Evolutionary conservation across 92 coral and sea anemone species (phyloP).

Genomic region (Actinernus sp.): DNA sequence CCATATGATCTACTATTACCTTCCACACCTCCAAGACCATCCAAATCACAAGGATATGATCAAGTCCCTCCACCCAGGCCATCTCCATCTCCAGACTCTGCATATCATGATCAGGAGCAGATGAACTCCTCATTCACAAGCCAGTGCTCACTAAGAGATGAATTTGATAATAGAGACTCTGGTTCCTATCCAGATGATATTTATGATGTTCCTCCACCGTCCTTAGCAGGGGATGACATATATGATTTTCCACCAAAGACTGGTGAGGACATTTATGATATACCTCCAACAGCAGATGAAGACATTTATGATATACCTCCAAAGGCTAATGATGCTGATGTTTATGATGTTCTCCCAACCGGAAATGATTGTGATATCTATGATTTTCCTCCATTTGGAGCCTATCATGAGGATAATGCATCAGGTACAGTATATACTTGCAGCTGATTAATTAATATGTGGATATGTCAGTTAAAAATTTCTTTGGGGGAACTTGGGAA

Average conservation of each 20-base stretch:
- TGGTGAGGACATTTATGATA: conserved; percentile 25
- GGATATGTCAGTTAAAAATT: too few relatives aligned
- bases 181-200: conserved; percentile 44
- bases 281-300: conserved; percentile 20
- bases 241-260: not conserved
- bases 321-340: conserved; percentile 10
- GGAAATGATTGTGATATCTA: not conserved
- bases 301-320: conserved; percentile 64
- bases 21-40: not conserved
- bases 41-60: conserved; percentile 6
- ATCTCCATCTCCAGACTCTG: conserved; percentile 4
- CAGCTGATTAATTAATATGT: too few relatives aligned
- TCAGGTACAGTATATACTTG: too few relatives aligned
- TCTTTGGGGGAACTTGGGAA: too few relatives aligned
- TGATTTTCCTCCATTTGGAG: conserved; percentile 41
- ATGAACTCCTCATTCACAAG: conserved; percentile 29
- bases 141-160: conserved; percentile 29
- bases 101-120: conserved; percentile 7
- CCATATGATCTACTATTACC: not conserved
- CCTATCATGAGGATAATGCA: too few relatives aligned
- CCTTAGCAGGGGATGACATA: too few relatives aligned
- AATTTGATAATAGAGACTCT: conserved; percentile 59
- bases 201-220: conserved; percentile 73
- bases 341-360: conserved; percentile 54
- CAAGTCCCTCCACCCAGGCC: conserved; percentile 21